Percentiles rank a stretch among this genome's conserved stretches.
These are phyloP conservation scores for Pegea sp. DNA, from an alignment of 23 tunicate species.

Conservation along the genomic window DNA sequence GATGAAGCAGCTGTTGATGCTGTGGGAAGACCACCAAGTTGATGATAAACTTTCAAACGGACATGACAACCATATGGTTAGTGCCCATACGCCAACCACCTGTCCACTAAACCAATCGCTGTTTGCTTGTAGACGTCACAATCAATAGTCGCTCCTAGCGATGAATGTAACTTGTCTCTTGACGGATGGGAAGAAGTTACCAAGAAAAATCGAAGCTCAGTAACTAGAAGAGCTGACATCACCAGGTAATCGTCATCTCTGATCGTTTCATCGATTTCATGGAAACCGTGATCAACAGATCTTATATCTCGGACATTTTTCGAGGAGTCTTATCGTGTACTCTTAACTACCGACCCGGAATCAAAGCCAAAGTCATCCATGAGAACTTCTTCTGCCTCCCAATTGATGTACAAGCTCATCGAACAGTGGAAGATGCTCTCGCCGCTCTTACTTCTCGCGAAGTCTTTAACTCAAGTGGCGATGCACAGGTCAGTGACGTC, in stretches of 20 bases:
- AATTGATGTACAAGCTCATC: conserved; percentile 36
- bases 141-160: no score
- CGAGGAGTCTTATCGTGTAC: conserved; percentile 82
- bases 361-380: conserved; percentile 26
- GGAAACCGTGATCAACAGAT: no score
- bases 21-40: no score
- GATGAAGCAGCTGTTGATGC: conserved; percentile 38
- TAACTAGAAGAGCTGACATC: conserved; percentile 57
- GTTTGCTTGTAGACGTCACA: no score
- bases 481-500: neutral
- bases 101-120: no score
- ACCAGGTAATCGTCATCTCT: no score
- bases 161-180: conserved; percentile 1
- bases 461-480: conserved; percentile 6
- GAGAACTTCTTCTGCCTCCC: conserved; percentile 77
- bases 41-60: no score
- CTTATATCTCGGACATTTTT: conserved; percentile 56
- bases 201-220: conserved; percentile 54
- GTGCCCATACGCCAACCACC: no score
- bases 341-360: conserved; percentile 48
- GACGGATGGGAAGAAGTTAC: conserved; percentile 90
- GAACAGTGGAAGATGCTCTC: conserved; percentile 58
- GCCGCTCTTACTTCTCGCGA: conserved; percentile 32
- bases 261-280: no score
- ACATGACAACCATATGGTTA: no score